phyloP scores from a whole-genome alignment of 2,797 vertebrate genomes.

The Monodelphis domestica region DNA sequence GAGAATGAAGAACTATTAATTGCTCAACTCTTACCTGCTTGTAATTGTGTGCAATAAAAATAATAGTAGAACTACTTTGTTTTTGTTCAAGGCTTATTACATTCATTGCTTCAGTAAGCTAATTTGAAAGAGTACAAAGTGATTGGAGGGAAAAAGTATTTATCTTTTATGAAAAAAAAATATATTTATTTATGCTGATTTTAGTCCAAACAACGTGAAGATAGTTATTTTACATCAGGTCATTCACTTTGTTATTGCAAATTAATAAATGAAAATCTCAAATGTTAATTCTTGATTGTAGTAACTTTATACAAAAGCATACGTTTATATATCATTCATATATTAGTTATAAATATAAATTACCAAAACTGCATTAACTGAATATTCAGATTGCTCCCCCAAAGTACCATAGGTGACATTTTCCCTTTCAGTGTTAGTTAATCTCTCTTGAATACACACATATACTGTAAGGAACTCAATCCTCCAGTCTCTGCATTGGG shows the following conservation, averaged over 20 bases:
- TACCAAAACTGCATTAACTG: background rate
- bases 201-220: background rate
- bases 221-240: background rate
- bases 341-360: background rate
- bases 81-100: slow-evolving; percentile 62
- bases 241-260: background rate
- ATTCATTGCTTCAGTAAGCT: slow-evolving; percentile 49
- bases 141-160: background rate
- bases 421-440: background rate
- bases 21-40: slow-evolving; percentile 81
- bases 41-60: slow-evolving; percentile 75
- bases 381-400: background rate
- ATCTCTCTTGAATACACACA: background rate
- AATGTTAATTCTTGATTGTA: background rate
- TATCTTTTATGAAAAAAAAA: background rate
- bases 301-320: background rate
- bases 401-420: background rate
- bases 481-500: background rate
- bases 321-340: background rate
- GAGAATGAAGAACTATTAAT: slow-evolving; percentile 84
- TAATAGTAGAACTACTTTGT: slow-evolving; percentile 11
- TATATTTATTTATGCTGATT: background rate
- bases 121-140: background rate
- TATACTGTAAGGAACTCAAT: background rate
- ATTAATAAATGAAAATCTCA: slow-evolving; percentile 34